Percentiles rank a stretch among this genome's conserved stretches.
phyloP scores from a whole-genome alignment of 2,888 invertebrate species.

The Calephelis perditalis region DNA sequence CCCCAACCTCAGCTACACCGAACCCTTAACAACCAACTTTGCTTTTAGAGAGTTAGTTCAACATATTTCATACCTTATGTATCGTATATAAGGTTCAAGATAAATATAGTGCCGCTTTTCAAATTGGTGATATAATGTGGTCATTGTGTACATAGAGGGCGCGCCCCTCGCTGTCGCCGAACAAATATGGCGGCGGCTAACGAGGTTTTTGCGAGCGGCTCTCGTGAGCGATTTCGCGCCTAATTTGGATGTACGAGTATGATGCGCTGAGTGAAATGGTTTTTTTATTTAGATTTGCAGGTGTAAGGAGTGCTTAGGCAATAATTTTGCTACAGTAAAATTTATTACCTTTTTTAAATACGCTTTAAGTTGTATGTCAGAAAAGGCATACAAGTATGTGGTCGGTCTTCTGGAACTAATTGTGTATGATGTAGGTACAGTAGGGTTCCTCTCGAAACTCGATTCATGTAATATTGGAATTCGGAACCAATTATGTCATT shows the following conservation, averaged over 20 bases:
- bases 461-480: too few relatives aligned
- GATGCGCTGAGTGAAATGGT: constrained; percentile 36
- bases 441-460: too few relatives aligned
- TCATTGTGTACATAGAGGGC: constrained; percentile 73
- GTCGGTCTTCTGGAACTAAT: too few relatives aligned
- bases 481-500: too few relatives aligned
- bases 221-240: constrained; percentile 75
- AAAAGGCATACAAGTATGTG: too few relatives aligned
- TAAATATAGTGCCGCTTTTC: constrained; percentile 19
- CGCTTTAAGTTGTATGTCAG: too few relatives aligned
- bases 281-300: constrained; percentile 45
- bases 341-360: too few relatives aligned
- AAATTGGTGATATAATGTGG: constrained; percentile 32
- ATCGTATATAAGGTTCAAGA: constrained; percentile 27
- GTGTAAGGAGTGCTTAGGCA: neutral
- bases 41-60: constrained; percentile 28
- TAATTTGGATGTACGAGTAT: constrained; percentile 58
- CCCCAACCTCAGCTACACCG: constrained; percentile 58
- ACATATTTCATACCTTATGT: constrained; percentile 38
- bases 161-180: constrained; percentile 71
- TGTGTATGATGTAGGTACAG: too few relatives aligned
- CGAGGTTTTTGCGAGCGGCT: constrained; percentile 69
- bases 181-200: constrained; percentile 74
- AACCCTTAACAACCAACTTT: constrained; percentile 50
- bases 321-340: neutral